These are phyloP conservation scores for Haliaeetus albicilla DNA, from an alignment of 2,797 vertebrate genomes.

Conservation along the genomic window DNA sequence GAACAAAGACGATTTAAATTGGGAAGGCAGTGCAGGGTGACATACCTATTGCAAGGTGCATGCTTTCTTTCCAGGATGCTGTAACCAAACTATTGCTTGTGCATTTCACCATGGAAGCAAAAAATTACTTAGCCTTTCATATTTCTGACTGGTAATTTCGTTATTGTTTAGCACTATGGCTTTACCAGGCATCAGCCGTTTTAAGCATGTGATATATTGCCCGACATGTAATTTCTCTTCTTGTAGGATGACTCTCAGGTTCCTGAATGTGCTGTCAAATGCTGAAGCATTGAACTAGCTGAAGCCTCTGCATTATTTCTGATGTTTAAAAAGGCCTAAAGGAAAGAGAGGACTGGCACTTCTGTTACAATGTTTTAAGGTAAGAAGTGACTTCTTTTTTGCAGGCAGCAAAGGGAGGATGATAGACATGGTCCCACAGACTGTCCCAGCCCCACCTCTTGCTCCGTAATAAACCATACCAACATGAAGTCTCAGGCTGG, in stretches of 20 bases:
- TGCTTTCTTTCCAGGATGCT: background rate
- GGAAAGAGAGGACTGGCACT: background rate
- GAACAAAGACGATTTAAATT: background rate
- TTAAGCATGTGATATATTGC: background rate
- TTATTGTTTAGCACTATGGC: background rate
- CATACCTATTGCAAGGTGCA: background rate
- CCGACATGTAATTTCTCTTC: background rate
- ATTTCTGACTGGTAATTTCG: background rate
- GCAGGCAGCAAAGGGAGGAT: background rate
- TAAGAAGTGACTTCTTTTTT: background rate
- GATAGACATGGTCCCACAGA: rapidly evolving
- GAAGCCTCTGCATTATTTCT: background rate
- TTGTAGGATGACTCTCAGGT: background rate
- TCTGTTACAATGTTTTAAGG: background rate
- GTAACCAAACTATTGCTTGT: background rate
- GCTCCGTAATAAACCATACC: background rate
- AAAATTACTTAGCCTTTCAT: background rate
- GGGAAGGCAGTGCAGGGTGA: background rate
- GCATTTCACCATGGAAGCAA: background rate
- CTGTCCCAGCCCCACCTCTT: background rate
- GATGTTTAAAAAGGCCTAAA: background rate
- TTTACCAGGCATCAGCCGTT: background rate
- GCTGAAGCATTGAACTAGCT: background rate
- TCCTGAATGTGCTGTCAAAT: background rate
- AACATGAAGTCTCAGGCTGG: background rate